These are phyloP conservation scores for Leptinotarsa lineolata DNA, from an alignment of 1,140 invertebrate species.

Conservation along the genomic window DNA sequence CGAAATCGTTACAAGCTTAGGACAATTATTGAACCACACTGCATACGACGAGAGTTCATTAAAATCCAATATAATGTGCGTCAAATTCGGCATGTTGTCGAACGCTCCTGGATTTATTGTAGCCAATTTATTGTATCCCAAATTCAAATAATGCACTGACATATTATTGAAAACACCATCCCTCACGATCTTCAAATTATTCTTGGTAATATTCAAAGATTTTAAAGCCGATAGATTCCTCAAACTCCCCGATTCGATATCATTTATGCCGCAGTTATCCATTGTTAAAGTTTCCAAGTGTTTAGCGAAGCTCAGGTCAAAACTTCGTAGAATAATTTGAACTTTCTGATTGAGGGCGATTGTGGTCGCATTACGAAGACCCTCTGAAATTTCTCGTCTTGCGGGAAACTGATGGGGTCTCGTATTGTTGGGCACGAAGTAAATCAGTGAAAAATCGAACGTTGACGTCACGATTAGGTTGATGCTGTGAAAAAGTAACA, in stretches of 20 bases:
- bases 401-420: conserved; percentile 11
- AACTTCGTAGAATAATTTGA: conserved; percentile 21
- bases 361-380: conserved; percentile 14
- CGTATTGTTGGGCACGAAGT: conserved; percentile 7
- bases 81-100: conserved; percentile 24
- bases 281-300: conserved; percentile 18
- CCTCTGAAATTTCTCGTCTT: conserved; percentile 6
- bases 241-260: conserved; percentile 28
- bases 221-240: conserved; percentile 12
- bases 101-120: conserved; percentile 23
- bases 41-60: conserved; percentile 27
- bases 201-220: conserved; percentile 17
- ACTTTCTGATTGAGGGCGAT: conserved; percentile 24
- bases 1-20: conserved; percentile 10
- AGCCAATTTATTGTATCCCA: conserved; percentile 17
- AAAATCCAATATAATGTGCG: conserved; percentile 20
- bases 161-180: conserved; percentile 26
- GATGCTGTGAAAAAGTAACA: neutral
- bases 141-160: conserved; percentile 19
- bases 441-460: conserved; percentile 24
- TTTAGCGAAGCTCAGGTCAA: conserved; percentile 22
- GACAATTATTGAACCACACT: conserved; percentile 18
- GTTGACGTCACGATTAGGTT: neutral
- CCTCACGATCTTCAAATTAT: conserved; percentile 24
- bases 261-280: conserved; percentile 23